Evolutionary conservation across 64 coral and sea anemone species (phyloP), one percentile per base, ranked within the genome.

Genomic region (Dendrophyllia cribrosa): DNA sequence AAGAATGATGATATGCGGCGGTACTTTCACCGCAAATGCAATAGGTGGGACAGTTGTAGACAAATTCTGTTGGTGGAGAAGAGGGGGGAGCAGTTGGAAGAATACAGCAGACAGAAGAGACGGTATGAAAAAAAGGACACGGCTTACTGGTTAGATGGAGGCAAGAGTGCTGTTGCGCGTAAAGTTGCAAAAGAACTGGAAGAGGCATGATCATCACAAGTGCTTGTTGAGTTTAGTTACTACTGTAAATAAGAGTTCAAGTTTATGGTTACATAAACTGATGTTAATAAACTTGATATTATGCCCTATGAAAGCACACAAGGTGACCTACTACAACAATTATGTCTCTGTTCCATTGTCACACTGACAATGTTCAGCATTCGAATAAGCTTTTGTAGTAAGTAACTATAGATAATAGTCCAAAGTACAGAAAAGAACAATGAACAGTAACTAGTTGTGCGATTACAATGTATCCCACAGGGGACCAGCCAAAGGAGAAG

Each of bases 11-110:
- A 77, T 49, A 56, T 77, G 46, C 45, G 16, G n/a, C 15, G 75
- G 9, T 77, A 51, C 75, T 77, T 77, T 53, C 75, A 77, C n/a
- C 75, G 48, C 48, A 77, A 77, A 2, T 77, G 46, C 19, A 77
- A 46, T 71, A 71, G 3, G 68, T 71, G 8, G 68, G 68, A 71
- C 68, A 43, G 20, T 43, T 71, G 68, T 7, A 2, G 68, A 21
- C 34, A 21, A 21, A 71, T 71, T 71, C 68, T 10, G 7, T 20
- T 56, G 12, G 6, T 71, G 20, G 19, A 71, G 16, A 71, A 71
- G 34, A 71, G 14, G 51, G 17, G 51, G 7, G 46, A 77, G 20
- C 46, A n/a, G 75, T 56, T 77, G 5, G 1, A 49, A 49, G 14
- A 49, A 49, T 51, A 77, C 20, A 7, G 46, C 20, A 49, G 46